Percentiles rank a stretch among this genome's conserved stretches.
Conservation (phyloP, 2,888 invertebrate species). For the Harpalus rubripes region DNA sequence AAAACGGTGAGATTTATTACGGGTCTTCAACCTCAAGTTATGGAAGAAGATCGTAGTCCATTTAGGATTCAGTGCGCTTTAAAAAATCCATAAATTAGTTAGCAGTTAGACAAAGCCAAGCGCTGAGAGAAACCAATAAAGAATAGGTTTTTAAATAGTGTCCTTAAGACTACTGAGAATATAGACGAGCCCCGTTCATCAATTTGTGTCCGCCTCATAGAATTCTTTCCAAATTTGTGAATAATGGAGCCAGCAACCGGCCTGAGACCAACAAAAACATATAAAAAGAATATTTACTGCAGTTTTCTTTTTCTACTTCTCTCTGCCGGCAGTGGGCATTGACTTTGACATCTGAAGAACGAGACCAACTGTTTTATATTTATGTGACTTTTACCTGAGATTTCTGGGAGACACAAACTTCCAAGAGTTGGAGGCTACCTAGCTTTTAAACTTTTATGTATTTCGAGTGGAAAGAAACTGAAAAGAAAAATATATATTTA, state of each 20-base stretch:
- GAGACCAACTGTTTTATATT: conserved; percentile 72
- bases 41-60: conserved; percentile 43
- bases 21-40: conserved; percentile 30
- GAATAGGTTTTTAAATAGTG: conserved; percentile 66
- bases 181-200: conserved; percentile 73
- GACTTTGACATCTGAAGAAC: conserved; percentile 74
- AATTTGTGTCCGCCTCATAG: conserved; percentile 74
- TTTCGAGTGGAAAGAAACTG: too few species aligned
- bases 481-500: too few species aligned
- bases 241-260: conserved; percentile 73
- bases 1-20: conserved; percentile 27
- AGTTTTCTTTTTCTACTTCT: conserved; percentile 72
- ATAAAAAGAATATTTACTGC: conserved; percentile 76
- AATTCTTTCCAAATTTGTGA: conserved; percentile 74
- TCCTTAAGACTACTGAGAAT: conserved; percentile 59
- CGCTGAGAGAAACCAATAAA: conserved; percentile 47
- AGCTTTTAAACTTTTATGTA: too few species aligned
- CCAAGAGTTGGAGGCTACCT: background rate
- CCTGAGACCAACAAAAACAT: conserved; percentile 73
- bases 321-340: conserved; percentile 73
- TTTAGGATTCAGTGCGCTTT: conserved; percentile 56
- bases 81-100: conserved; percentile 61
- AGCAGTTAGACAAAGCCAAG: conserved; percentile 56
- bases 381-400: conserved; percentile 72
- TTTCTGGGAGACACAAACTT: conserved; percentile 52